phyloP scores from a whole-genome alignment of 2,113 vertebrate species.

The Lynx canadensis region DNA sequence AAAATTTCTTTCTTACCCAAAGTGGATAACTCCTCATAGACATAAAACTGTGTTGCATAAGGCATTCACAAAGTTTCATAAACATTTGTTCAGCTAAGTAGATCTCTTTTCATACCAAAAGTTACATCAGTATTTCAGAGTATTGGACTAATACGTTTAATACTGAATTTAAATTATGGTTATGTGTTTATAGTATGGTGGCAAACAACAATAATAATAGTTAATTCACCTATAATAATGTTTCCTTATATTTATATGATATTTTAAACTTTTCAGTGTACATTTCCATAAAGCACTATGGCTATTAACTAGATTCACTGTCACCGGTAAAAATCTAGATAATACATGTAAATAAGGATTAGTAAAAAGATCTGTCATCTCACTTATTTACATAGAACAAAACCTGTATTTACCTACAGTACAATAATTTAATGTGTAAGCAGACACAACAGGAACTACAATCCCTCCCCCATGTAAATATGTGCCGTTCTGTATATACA shows the following conservation, averaged over 20 bases:
- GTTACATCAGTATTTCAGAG: background rate
- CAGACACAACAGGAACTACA: constrained; percentile 13
- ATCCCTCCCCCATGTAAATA: constrained; percentile 37
- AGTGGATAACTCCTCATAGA: background rate
- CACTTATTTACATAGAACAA: constrained; percentile 70
- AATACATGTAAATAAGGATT: constrained; percentile 68
- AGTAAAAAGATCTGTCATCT: constrained; percentile 48
- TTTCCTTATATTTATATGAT: background rate
- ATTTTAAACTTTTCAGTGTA: constrained; percentile 31
- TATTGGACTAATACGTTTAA: background rate
- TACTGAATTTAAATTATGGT: background rate
- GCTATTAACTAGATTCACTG: constrained; percentile 51
- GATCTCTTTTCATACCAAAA: background rate
- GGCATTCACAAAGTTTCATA: background rate
- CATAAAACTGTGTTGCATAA: background rate
- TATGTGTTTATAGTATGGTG: background rate
- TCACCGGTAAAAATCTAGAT: constrained; percentile 45
- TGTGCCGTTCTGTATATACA: background rate
- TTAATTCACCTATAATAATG: background rate
- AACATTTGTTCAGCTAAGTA: background rate
- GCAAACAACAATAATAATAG: background rate
- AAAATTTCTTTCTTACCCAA: background rate
- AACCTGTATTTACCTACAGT: constrained; percentile 66
- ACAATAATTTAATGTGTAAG: background rate
- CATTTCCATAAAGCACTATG: constrained; percentile 42